These are phyloP conservation scores for Hylia prasina DNA, from an alignment of 2,113 vertebrate species.

Conservation along the genomic window DNA sequence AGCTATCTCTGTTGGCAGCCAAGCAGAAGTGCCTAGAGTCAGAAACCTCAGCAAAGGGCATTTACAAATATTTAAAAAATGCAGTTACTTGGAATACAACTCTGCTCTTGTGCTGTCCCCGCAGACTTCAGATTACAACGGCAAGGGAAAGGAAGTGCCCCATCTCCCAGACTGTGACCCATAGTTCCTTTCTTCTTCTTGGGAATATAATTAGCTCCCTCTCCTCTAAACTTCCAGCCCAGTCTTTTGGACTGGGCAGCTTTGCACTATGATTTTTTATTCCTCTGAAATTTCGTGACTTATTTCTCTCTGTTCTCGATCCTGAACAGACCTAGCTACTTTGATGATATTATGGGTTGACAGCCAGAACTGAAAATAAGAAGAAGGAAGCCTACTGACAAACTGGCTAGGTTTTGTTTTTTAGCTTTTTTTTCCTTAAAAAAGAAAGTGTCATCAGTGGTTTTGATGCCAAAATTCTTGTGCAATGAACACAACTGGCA, in stretches of 20 bases:
- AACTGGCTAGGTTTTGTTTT: not conserved
- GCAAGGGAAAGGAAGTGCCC: not conserved
- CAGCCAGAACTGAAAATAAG: slow-evolving; percentile 50
- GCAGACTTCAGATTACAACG: not conserved
- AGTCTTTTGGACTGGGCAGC: not conserved
- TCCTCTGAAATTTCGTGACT: slow-evolving; percentile 21
- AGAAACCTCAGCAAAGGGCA: slow-evolving; percentile 44
- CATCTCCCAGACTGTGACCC: not conserved
- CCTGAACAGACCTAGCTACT: slow-evolving; percentile 30
- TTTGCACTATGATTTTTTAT: not conserved
- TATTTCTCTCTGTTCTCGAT: slow-evolving; percentile 10
- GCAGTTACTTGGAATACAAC: not conserved
- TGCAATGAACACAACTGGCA: slow-evolving; percentile 68
- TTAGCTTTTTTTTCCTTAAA: not conserved
- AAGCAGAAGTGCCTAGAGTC: not conserved
- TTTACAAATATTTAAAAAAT: slow-evolving; percentile 50
- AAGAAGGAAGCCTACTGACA: slow-evolving; percentile 28
- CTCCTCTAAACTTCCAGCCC: not conserved
- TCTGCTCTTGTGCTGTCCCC: not conserved
- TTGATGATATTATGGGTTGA: slow-evolving; percentile 58
- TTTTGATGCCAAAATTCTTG: slow-evolving; percentile 59
- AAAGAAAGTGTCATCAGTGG: slow-evolving; percentile 44
- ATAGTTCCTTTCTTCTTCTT: not conserved
- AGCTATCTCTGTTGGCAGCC: not conserved
- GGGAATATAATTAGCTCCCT: not conserved